Conservation (phyloP, 2,797 vertebrate species). For the Gila robusta region DNA sequence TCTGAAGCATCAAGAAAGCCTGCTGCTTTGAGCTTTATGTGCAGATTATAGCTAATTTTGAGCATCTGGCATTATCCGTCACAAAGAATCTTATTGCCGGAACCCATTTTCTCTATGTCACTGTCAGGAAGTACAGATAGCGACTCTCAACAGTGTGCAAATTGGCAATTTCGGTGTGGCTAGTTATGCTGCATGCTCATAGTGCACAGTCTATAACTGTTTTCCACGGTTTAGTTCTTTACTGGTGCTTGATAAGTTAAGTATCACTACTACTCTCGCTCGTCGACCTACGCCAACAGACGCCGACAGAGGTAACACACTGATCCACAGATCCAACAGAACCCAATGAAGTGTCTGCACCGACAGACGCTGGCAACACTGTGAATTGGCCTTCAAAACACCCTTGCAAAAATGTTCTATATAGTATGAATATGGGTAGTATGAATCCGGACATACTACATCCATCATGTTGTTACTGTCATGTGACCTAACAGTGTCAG, state of each 20-base stretch:
- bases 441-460: background rate
- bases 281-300: background rate
- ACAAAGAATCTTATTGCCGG: slow-evolving; percentile 3
- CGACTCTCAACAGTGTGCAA: background rate
- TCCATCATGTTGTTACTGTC: background rate
- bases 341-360: background rate
- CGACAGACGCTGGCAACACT: background rate
- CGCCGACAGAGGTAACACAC: background rate
- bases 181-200: background rate
- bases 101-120: background rate
- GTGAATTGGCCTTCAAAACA: background rate
- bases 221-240: background rate
- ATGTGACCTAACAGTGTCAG: background rate
- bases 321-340: background rate
- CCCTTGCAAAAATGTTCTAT: background rate
- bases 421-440: background rate
- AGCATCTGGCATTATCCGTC: slow-evolving; percentile 28
- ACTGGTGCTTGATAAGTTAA: background rate
- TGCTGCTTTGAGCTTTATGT: slow-evolving; percentile 33
- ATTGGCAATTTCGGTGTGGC: background rate
- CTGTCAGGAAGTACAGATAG: slow-evolving; percentile 34
- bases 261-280: background rate
- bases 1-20: slow-evolving; percentile 23
- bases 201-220: background rate
- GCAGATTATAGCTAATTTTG: slow-evolving; percentile 43